phyloP scores from a whole-genome alignment of 2,888 invertebrate species.

The Adelognathus sp. region DNA sequence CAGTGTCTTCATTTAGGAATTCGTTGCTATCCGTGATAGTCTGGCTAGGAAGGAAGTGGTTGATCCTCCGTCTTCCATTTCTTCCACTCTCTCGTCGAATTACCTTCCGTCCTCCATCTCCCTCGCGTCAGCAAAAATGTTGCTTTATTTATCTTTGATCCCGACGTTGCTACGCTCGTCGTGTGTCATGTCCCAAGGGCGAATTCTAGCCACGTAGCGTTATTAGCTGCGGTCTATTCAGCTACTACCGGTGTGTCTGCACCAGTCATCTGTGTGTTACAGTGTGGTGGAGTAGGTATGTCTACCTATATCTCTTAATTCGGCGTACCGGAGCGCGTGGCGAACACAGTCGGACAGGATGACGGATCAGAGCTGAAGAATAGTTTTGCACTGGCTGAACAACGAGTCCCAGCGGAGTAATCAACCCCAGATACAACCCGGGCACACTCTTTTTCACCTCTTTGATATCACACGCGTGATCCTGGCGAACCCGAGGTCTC shows the following conservation, averaged over 20 bases:
- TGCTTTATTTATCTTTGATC: neutral
- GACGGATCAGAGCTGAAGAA: neutral
- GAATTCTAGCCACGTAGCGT: conserved; percentile 2
- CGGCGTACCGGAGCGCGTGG: neutral
- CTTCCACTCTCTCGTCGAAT: neutral
- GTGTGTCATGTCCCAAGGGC: neutral
- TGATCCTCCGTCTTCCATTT: neutral
- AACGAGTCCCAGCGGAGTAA: neutral
- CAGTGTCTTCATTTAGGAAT: too few relatives aligned
- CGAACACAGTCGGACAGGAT: neutral
- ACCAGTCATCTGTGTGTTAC: neutral
- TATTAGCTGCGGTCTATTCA: neutral
- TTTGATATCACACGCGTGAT: too few relatives aligned
- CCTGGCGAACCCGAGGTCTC: too few relatives aligned
- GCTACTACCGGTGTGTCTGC: neutral
- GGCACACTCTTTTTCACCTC: too few relatives aligned
- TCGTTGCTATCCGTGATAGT: neutral
- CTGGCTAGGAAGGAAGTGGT: neutral
- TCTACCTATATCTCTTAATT: neutral
- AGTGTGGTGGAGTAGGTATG: neutral
- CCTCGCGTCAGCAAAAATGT: neutral
- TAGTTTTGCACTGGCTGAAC: neutral
- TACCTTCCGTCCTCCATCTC: neutral
- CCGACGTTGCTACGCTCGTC: neutral
- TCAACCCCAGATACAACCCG: neutral